Percentiles rank a stretch among this genome's conserved stretches.
These are phyloP conservation scores for Otus sunia DNA, from an alignment of 2,113 vertebrate genomes.

Conservation along the genomic window DNA sequence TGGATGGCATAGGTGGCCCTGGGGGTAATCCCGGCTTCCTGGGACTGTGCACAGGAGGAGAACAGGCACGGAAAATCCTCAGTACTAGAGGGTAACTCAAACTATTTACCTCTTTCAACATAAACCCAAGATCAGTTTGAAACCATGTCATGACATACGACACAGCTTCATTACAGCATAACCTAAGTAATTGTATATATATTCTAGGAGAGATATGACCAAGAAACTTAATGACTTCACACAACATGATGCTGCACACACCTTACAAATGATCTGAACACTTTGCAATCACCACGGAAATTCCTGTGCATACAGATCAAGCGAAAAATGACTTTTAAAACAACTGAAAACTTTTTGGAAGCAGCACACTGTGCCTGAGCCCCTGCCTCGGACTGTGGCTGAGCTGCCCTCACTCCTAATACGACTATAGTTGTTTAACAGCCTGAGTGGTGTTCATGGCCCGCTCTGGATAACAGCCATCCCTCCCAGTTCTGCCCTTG, in stretches of 20 bases:
- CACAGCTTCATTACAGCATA: background rate
- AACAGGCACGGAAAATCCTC: background rate
- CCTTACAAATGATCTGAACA: background rate
- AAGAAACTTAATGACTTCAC: background rate
- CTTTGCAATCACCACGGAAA: background rate
- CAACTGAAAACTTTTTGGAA: background rate
- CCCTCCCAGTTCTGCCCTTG: background rate
- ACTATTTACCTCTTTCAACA: background rate
- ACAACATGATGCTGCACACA: background rate
- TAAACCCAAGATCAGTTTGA: background rate
- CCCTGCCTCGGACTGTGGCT: background rate
- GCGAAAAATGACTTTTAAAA: background rate
- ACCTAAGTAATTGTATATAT: background rate
- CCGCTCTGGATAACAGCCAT: background rate
- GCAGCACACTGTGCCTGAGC: background rate
- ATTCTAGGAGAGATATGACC: background rate
- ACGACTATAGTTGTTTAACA: rapidly evolving
- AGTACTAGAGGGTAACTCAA: background rate
- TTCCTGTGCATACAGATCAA: background rate
- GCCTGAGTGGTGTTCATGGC: background rate
- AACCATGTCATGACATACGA: background rate
- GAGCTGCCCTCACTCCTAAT: background rate
- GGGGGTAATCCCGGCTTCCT: rapidly evolving
- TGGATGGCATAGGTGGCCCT: no score
- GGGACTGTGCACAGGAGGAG: rapidly evolving